Percentiles rank a stretch among this genome's conserved stretches.
phyloP scores from a whole-genome alignment of 2,113 vertebrate genomes.

The Hucho hucho region DNA sequence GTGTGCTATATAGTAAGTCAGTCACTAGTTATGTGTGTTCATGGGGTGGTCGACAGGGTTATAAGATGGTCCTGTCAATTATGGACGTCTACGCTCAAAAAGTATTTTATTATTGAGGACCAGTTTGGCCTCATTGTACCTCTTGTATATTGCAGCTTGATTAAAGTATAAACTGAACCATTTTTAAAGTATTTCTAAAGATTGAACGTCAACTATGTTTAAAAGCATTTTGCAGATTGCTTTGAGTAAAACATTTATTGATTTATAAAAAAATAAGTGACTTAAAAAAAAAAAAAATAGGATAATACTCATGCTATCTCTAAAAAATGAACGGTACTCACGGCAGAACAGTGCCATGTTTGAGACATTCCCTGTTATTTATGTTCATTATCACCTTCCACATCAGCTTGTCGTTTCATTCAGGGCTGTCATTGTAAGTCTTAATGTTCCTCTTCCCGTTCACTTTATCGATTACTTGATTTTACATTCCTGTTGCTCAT shows the following conservation, averaged over 20 bases:
- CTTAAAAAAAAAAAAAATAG: no score
- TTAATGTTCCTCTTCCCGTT: background rate
- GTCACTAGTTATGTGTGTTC: no score
- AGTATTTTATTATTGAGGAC: background rate
- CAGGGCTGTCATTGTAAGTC: background rate
- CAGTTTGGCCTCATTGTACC: background rate
- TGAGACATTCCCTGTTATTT: background rate
- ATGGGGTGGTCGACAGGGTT: no score
- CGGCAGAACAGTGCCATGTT: background rate
- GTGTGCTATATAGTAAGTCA: no score
- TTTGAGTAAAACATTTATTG: background rate
- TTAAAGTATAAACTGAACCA: background rate
- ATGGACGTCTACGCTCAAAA: background rate
- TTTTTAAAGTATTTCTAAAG: background rate
- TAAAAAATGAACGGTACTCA: background rate
- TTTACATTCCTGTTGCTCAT: background rate
- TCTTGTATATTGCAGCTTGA: background rate
- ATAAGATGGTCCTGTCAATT: background rate
- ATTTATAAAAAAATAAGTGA: background rate
- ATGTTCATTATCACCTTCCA: background rate
- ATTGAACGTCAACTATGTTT: background rate
- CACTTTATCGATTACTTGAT: background rate
- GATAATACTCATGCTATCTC: background rate
- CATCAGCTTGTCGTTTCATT: no score
- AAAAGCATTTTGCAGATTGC: no score